Evolutionary conservation across 2,113 vertebrate species (phyloP).

Genomic region (Lepus europaeus): DNA sequence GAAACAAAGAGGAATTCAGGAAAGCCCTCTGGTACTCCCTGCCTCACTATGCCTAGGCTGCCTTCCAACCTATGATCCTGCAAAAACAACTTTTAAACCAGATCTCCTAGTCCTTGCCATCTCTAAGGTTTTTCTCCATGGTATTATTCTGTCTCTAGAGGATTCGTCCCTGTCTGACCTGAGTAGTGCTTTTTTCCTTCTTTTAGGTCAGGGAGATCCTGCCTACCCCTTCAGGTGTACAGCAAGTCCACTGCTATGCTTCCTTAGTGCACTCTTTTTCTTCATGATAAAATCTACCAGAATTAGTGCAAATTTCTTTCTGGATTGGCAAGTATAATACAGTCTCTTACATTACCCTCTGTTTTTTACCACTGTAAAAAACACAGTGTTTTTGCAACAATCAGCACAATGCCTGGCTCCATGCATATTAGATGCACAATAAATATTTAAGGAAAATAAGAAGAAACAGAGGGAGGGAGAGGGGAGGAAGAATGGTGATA

Average conservation of each 20-base stretch:
- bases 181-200: neutral
- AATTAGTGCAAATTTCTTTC: neutral
- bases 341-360: neutral
- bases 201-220: neutral
- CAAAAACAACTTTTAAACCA: fast-evolving
- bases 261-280: neutral
- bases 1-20: neutral
- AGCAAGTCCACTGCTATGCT: neutral
- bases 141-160: neutral
- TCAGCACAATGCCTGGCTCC: neutral
- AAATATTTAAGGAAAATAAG: constrained; percentile 4
- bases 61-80: neutral
- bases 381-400: neutral
- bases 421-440: neutral
- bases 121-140: neutral
- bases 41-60: neutral
- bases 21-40: neutral
- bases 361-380: neutral
- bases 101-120: neutral
- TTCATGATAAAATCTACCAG: neutral
- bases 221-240: no score
- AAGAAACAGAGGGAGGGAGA: neutral
- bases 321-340: neutral
- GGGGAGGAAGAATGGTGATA: neutral
- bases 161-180: neutral